Base-by-base conservation (phyloP, 2,797 vertebrate genomes). In the Darevskia mixta region DNA sequence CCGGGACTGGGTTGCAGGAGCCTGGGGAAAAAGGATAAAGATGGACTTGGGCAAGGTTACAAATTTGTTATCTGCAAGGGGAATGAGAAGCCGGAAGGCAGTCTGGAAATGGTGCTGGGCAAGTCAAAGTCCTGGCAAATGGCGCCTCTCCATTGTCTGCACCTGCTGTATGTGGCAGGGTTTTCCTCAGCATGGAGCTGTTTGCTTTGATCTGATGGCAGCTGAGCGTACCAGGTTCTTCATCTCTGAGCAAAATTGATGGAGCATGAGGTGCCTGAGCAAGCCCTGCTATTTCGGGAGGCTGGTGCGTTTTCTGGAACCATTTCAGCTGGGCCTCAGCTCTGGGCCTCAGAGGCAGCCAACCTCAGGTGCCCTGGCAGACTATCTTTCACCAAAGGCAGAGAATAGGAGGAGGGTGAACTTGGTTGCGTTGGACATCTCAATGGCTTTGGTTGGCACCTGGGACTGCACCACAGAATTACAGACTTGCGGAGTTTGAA, bases 1-100 rank as follows among this genome's bases (percentile, higher is more conserved):
- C 3, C 11, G 8, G 4, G 41, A 75, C 11, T 29, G 49, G n/a
- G n/a, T 23, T 23, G 43, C 32, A 78, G 8, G 43, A 83, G 75
- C 61, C 38, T 10, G 20, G 55, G 43, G 86, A 55, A 25, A 83
- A 43, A 83, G 72, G 81, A 78, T 83, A 71, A 78, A 76, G 45
- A 83, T 20, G 20, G 7, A 55, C 61, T 35, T 76, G 80, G 72
- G 25, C 69, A 87, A 64, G 18, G 8, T n/a, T 83, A 67, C 80
- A 88, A 29, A 75, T 78, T 69, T 32, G 29, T 78, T 83, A 55
- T 83, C 64, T 83, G 58, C 13, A 61, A 78, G 17, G 64, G 61
- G 84, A 32, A 78, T 17, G 75, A 69, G 69, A 88, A 88, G 7
- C 80, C 25, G 73, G 41, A 78, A 41, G 41, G 25, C 45, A 71